Base-by-base conservation (phyloP, 2,888 invertebrate species). In the Heterodera filipjevi region DNA sequence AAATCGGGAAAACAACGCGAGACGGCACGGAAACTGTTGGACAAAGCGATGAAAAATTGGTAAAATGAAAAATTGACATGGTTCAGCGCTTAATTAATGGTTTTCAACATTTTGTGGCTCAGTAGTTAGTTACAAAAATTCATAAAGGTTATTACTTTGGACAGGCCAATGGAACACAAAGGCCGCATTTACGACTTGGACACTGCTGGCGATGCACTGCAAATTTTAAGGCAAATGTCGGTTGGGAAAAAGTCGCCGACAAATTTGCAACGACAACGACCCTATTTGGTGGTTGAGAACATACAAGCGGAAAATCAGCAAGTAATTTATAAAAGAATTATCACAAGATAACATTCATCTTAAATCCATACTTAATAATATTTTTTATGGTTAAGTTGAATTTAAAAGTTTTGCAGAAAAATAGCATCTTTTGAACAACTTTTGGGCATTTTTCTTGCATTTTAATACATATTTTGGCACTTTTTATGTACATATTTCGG, bases 211-310 rank as follows among this genome's bases (percentile, higher is more conserved):
- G 91, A 91, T 84, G 90, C 93, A 0, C 89, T 95, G 39, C 93
- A 94, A 89, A 85, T 94, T 46, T 90, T 95, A 78, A 91, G 93
- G 79, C 92, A 93, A 85, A 93, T 95, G 88, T 94, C 94, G 3
- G 93, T 93, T 78, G 94, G 95, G 88, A 96, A 95, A 89, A 93
- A 93, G 84, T 93, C 93, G 78, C 90, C 92, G 16, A 90, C 95
- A 3, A 92, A 93, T 81, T 93, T 93, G 85, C 93, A 95, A 87
- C 94, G 94, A 89, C 93, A 93, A 85, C 92, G 96, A 78, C 93
- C 96, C 0, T 93, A 95, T 90, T 90, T 98, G 84, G 91, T 95
- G 83, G 94, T 94, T 0, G 97, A 98, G 90, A 91, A 93, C 81
- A 91, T 94, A 12, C 92, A 93, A 84, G 88, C 87, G 74, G 81